These are phyloP conservation scores for Aphaenogaster floridana DNA, from an alignment of 1,140 invertebrate species.

Conservation along the genomic window DNA sequence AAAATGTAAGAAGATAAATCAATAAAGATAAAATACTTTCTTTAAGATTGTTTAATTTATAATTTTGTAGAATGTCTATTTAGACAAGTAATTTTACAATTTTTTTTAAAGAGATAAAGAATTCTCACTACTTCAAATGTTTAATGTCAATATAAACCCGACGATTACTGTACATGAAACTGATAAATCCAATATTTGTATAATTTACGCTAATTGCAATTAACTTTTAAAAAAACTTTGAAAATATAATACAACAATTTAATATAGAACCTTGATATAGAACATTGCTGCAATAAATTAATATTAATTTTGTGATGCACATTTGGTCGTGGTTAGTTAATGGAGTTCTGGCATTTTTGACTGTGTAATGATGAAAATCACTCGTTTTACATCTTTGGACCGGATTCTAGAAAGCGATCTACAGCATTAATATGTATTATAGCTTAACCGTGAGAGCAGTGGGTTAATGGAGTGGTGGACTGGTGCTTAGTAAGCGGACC, in stretches of 20 bases:
- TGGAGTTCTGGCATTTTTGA: neutral
- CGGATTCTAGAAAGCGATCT: neutral
- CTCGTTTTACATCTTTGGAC: conserved; percentile 21
- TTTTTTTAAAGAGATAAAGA: neutral
- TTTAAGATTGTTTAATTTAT: conserved; percentile 1
- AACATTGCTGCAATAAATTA: neutral
- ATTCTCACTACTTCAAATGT: neutral
- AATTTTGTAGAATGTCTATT: neutral
- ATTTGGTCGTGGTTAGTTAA: neutral
- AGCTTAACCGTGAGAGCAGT: neutral
- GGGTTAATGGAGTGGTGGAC: neutral
- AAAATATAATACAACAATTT: neutral
- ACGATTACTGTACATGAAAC: neutral
- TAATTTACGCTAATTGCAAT: neutral
- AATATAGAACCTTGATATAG: neutral
- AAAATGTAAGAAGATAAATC: conserved; percentile 27
- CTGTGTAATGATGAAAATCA: conserved; percentile 14
- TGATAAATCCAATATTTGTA: neutral
- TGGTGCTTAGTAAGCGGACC: conserved; percentile 18
- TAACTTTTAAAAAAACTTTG: neutral
- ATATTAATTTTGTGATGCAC: neutral
- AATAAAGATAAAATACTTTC: conserved; percentile 13
- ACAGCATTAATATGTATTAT: conserved; percentile 44
- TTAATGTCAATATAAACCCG: neutral
- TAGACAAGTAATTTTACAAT: neutral